These are phyloP conservation scores for Colius striatus DNA, from an alignment of 2,113 vertebrate genomes.

Conservation along the genomic window DNA sequence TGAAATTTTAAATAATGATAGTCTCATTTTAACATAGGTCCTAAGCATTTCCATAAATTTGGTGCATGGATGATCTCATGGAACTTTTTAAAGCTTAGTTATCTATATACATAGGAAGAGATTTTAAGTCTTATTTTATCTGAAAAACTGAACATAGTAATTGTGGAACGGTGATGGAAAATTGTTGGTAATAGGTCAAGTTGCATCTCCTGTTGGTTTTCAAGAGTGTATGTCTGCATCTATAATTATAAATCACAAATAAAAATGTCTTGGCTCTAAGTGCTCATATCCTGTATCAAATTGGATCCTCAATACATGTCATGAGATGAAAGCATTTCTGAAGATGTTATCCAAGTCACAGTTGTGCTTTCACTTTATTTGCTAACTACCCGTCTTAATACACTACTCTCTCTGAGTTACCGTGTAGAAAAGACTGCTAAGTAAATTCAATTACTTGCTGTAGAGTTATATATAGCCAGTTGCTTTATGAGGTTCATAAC, in stretches of 20 bases:
- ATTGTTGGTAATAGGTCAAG: not conserved
- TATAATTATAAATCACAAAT: constrained; percentile 53
- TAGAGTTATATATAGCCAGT: not conserved
- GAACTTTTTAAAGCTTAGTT: not conserved
- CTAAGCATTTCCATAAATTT: not conserved
- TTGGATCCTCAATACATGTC: constrained; percentile 40
- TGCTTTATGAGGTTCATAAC: not conserved
- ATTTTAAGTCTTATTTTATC: not conserved
- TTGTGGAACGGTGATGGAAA: not conserved
- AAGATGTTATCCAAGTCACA: not conserved
- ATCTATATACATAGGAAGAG: not conserved
- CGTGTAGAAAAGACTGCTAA: not conserved
- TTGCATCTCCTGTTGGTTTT: constrained; percentile 25
- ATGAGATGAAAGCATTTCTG: constrained; percentile 55
- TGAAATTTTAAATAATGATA: not conserved
- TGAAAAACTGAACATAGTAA: not conserved
- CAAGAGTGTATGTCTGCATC: not conserved
- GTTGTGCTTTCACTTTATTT: constrained; percentile 41
- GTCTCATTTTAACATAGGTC: not conserved
- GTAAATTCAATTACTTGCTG: not conserved
- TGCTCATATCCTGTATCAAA: constrained; percentile 31
- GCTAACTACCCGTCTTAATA: constrained; percentile 1
- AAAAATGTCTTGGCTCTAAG: constrained; percentile 41
- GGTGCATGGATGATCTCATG: not conserved
- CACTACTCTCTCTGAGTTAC: not conserved